Evolutionary conservation across 2,113 vertebrate genomes (phyloP).

Genomic region (Antechinus flavipes): DNA sequence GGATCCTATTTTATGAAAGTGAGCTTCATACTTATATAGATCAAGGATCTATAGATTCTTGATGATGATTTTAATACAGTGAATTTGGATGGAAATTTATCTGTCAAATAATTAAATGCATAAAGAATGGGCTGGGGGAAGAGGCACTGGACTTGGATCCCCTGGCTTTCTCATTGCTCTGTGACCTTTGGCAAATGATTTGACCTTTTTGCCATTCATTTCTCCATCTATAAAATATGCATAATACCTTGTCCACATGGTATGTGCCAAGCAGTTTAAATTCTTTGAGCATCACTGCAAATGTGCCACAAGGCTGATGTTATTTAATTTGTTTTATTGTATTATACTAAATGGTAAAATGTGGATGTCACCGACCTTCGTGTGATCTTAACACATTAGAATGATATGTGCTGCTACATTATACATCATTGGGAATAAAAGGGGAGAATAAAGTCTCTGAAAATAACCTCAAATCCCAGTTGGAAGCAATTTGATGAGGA

Average conservation of each 20-base stretch:
- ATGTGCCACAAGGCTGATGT: background rate
- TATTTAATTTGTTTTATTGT: background rate
- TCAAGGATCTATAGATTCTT: conserved; percentile 17
- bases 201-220: conserved; percentile 34
- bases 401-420: background rate
- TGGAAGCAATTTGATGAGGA: background rate
- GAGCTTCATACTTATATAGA: background rate
- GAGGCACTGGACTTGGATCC: conserved; percentile 5
- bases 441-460: conserved; percentile 12
- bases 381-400: background rate
- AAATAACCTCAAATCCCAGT: conserved; percentile 16
- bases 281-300: conserved; percentile 17
- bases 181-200: conserved; percentile 37
- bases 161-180: background rate
- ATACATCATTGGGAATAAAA: conserved; percentile 9
- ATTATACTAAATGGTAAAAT: background rate
- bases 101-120: background rate
- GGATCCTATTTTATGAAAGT: conserved; percentile 6
- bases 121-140: conserved; percentile 18
- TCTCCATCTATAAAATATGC: conserved; percentile 34
- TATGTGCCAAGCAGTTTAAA: conserved; percentile 7
- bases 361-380: background rate
- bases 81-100: conserved; percentile 15
- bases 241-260: conserved; percentile 34
- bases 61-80: conserved; percentile 37